Evolutionary conservation across 2,888 invertebrate species (phyloP).

Genomic region (Quadroppia sp.): DNA sequence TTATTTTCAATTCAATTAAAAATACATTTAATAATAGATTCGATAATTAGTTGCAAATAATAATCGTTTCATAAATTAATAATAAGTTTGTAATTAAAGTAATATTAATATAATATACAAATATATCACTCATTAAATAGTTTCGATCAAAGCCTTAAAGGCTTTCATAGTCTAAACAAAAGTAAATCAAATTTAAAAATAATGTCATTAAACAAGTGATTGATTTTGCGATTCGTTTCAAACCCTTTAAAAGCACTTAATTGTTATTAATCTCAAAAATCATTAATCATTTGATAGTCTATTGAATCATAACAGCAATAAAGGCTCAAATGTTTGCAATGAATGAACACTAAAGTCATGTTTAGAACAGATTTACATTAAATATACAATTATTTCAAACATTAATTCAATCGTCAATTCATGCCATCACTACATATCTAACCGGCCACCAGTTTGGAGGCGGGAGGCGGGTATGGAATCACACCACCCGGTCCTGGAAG

Average conservation of each 20-base stretch:
- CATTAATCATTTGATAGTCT: background rate
- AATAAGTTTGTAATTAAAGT: too few species aligned
- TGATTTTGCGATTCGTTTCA: background rate
- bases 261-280: background rate
- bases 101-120: too few species aligned
- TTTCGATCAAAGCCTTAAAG: too few species aligned
- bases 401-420: background rate
- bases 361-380: conserved; percentile 12
- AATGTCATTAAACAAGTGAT: background rate
- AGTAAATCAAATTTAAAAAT: background rate
- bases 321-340: background rate
- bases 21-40: conserved; percentile 9
- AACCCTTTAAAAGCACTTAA: conserved; percentile 6
- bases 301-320: conserved; percentile 8
- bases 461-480: conserved; percentile 49
- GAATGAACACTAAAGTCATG: conserved; percentile 9
- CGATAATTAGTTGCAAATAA: too few species aligned
- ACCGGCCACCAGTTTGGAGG: conserved; percentile 17
- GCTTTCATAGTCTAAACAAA: background rate
- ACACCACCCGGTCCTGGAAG: conserved; percentile 92
- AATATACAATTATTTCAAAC: background rate
- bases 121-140: too few species aligned
- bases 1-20: conserved; percentile 4
- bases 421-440: background rate
- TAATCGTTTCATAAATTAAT: too few species aligned